phyloP scores from a whole-genome alignment of 1,140 invertebrate species.

The Scaptomyza pallida region DNA sequence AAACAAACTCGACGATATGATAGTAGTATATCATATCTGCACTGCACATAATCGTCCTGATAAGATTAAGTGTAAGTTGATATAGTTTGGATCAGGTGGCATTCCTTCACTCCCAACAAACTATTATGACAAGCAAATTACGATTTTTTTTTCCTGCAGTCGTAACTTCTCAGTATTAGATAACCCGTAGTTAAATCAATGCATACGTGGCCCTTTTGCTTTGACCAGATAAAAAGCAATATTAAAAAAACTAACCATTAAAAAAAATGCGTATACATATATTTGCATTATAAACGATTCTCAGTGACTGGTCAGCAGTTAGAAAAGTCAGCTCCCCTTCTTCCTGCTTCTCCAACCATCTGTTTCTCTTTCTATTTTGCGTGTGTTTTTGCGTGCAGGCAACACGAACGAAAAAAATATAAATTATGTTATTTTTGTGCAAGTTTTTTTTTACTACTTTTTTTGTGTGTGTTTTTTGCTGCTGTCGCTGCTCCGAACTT shows the following conservation, averaged over 20 bases:
- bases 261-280: conserved; percentile 76
- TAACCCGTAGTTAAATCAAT: conserved; percentile 1
- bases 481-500: conserved; percentile 50
- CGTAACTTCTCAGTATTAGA: conserved; percentile 11
- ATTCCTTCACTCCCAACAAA: neutral
- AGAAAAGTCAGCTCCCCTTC: neutral
- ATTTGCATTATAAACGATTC: conserved; percentile 75
- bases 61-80: conserved; percentile 35
- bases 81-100: too few species aligned
- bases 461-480: conserved; percentile 13
- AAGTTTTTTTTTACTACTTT: conserved; percentile 66
- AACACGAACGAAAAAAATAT: conserved; percentile 57
- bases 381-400: conserved; percentile 66
- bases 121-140: conserved; percentile 1
- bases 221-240: neutral
- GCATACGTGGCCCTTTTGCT: conserved; percentile 23
- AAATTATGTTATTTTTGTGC: conserved; percentile 82
- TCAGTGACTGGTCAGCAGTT: conserved; percentile 45
- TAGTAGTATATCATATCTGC: conserved; percentile 40
- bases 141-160: neutral
- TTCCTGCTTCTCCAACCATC: conserved; percentile 12
- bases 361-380: conserved; percentile 32
- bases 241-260: conserved; percentile 56
- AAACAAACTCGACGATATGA: conserved; percentile 2
- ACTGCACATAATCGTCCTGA: conserved; percentile 37